Conservation (phyloP, 2,113 vertebrate species). For the Nymphicus hollandicus region DNA sequence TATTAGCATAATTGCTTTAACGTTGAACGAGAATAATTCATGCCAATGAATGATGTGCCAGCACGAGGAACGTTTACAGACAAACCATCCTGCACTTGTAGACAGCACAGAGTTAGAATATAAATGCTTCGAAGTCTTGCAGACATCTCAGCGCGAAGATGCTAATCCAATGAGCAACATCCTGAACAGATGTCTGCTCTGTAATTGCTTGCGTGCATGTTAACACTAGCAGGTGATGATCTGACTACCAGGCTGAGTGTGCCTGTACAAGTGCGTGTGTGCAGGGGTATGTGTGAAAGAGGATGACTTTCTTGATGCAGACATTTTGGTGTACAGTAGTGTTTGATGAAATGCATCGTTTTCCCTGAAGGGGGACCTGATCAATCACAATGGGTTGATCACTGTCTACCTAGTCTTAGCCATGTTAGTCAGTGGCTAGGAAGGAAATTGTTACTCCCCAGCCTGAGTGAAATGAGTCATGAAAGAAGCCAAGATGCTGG, state of each 20-base stretch:
- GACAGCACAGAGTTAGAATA: neutral
- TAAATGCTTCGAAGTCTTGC: neutral
- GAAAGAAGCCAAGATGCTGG: slow-evolving; percentile 61
- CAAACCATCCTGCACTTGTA: neutral
- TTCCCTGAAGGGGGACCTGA: neutral
- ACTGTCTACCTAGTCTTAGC: neutral
- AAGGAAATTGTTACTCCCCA: slow-evolving; percentile 67
- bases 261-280: neutral
- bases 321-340: slow-evolving; percentile 1
- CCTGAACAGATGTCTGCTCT: slow-evolving; percentile 49
- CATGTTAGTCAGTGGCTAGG: slow-evolving; percentile 24
- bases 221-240: slow-evolving; percentile 22
- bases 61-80: neutral
- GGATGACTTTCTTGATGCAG: neutral
- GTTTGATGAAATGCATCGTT: neutral
- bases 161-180: slow-evolving; percentile 34
- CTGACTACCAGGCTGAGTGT: neutral
- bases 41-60: neutral
- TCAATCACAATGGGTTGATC: neutral
- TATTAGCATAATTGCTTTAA: neutral
- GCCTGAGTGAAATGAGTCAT: slow-evolving; percentile 62
- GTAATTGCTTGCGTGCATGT: neutral
- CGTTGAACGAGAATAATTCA: neutral
- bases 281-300: neutral
- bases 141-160: neutral